Base-by-base conservation (phyloP, 2,797 vertebrate species). In the Artibeus lituratus region DNA sequence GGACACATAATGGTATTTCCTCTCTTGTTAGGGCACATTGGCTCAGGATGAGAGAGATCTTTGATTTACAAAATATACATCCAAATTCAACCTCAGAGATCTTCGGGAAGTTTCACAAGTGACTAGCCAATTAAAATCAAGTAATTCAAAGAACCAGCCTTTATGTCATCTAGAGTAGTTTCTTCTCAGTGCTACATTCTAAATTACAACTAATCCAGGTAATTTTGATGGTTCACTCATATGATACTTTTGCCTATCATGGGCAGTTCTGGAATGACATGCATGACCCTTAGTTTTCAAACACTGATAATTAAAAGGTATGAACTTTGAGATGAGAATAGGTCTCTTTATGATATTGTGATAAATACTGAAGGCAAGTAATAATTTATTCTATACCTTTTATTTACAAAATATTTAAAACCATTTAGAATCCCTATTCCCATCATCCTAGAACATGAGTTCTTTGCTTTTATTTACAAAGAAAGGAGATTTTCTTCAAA, bases 361-460 rank as follows among this genome's bases (percentile, higher is more conserved):
- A 90, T 85, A 85, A 87, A 51, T 44, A 12, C 26, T 83, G 53
- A 90, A 59, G 32, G 24, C 59, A 78, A 90, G 59, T 11, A 15
- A 7, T n/a, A 26, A 59, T 94, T 93, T 95, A 47, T 93, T 12
- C 55, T 44, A 53, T 74, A 73, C 51, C n/a, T 95, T 85, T 90
- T 86, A 86, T 78, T 94, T 88, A 92, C n/a, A 77, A 86, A 96
- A 74, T 53, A 89, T 53, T 83, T 93, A 69, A 91, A 95, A 86
- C 49, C 37, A 92, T 77, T 90, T 81, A 84, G 35, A 96, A 80
- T 49, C 29, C 90, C 92, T 51, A 85, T 67, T 94, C 2, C 69
- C 70, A 62, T 94, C 47, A 78, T 80, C 26, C 72, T n/a, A 87
- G 65, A 78, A 94, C 39, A 81, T 76, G 57, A 76, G 18, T 24